A percentile compares a stretch with the other conserved stretches of the same genome.
phyloP scores from a whole-genome alignment of 2,888 invertebrate species.

The Pomacea canaliculata region DNA sequence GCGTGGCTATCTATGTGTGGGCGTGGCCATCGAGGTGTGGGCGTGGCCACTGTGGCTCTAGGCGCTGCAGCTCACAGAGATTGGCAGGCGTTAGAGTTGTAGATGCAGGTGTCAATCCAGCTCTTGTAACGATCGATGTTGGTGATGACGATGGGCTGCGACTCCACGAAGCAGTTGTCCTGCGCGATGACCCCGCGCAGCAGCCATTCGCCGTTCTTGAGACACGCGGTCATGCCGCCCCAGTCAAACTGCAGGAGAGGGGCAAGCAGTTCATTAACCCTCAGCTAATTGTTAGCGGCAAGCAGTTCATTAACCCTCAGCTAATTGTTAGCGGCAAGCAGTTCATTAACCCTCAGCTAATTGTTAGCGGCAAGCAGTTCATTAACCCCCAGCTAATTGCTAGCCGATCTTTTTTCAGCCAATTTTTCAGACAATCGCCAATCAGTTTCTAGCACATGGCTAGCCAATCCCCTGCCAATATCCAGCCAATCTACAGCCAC shows the following conservation, averaged over 20 bases:
- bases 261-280: neutral
- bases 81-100: neutral
- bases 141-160: conserved; percentile 1
- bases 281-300: neutral
- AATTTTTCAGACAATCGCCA: neutral
- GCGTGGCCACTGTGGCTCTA: neutral
- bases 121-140: neutral
- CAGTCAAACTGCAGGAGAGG: neutral
- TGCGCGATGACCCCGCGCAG: neutral
- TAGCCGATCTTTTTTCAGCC: neutral
- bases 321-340: neutral
- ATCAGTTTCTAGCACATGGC: no score
- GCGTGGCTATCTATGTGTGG: neutral
- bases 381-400: neutral
- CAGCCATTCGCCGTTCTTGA: neutral
- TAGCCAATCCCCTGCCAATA: no score
- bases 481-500: no score
- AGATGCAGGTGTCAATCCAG: neutral
- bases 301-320: neutral
- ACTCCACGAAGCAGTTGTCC: neutral
- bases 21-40: neutral
- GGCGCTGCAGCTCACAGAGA: neutral
- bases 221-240: neutral
- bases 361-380: neutral
- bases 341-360: neutral